Percentiles rank a stretch among this genome's conserved stretches.
Evolutionary conservation across 2,113 vertebrate species (phyloP).

Genomic region (Pachyramphus minor): DNA sequence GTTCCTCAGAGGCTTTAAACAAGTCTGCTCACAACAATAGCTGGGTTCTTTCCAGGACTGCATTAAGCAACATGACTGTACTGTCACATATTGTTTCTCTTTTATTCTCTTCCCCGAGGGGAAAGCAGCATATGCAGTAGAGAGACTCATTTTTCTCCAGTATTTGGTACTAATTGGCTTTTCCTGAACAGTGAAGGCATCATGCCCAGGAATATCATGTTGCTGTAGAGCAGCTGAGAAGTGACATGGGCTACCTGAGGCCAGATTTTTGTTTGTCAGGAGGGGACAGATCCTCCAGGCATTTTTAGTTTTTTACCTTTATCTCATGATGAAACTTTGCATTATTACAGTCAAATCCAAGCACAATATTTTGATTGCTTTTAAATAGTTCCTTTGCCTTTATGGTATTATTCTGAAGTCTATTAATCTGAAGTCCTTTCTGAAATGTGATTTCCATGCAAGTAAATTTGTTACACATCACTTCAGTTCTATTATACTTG

Average conservation of each 20-base stretch:
- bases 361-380: neutral
- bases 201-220: neutral
- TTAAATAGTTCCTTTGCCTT: neutral
- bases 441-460: neutral
- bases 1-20: neutral
- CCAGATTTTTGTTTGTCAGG: neutral
- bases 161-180: constrained; percentile 32
- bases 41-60: neutral
- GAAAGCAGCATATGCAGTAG: neutral
- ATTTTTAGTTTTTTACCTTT: neutral
- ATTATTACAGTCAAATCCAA: neutral
- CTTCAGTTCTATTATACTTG: neutral
- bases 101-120: neutral
- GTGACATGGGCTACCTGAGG: neutral
- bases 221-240: neutral
- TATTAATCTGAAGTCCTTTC: neutral
- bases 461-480: neutral
- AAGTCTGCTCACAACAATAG: neutral
- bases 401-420: neutral
- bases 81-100: neutral
- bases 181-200: neutral
- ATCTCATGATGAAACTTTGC: neutral
- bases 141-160: neutral
- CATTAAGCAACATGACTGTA: neutral
- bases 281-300: neutral